These are phyloP conservation scores for Dermochelys coriacea DNA, from an alignment of 2,797 vertebrate species.

Conservation along the genomic window DNA sequence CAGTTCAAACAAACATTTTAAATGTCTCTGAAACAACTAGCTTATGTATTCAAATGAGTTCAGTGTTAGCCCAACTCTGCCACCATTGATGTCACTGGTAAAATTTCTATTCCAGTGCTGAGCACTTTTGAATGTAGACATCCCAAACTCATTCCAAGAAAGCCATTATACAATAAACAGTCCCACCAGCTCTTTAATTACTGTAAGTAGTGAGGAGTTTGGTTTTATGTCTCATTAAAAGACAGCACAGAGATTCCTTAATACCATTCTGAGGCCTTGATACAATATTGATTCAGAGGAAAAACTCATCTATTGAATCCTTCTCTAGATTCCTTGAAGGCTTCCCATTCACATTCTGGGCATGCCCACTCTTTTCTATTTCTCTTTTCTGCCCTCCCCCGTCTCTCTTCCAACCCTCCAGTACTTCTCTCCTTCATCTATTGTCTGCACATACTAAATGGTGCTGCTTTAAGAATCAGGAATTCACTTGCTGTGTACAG, in stretches of 20 bases:
- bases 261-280: background rate
- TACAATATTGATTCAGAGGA: background rate
- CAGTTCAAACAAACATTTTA: background rate
- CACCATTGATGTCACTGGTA: background rate
- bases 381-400: background rate
- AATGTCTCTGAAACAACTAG: background rate
- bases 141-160: background rate
- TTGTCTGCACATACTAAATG: background rate
- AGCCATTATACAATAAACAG: background rate
- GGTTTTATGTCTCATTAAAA: background rate
- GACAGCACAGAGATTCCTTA: background rate
- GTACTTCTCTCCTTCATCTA: background rate
- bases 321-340: background rate
- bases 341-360: background rate
- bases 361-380: background rate
- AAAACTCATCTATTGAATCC: background rate
- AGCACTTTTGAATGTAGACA: background rate
- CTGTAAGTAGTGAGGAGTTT: slow-evolving; percentile 1
- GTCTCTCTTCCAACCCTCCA: background rate
- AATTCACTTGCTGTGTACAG: background rate
- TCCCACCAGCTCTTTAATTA: background rate
- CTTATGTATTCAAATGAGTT: background rate
- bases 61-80: background rate
- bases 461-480: background rate
- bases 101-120: background rate